Evolutionary conservation across 2,113 vertebrate species (phyloP).

Genomic region (Austrofundulus limnaeus): DNA sequence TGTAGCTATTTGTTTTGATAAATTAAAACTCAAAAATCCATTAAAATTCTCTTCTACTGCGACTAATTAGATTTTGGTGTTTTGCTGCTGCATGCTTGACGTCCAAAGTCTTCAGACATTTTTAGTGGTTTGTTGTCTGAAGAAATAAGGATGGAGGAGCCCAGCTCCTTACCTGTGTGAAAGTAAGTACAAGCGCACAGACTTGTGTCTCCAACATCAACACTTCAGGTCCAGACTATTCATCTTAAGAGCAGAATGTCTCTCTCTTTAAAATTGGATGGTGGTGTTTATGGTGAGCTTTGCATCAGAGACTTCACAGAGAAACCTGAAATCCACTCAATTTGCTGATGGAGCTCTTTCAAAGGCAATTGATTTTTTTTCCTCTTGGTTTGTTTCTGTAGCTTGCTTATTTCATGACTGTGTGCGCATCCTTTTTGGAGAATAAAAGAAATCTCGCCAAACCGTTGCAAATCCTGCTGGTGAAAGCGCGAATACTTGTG

Average conservation of each 20-base stretch:
- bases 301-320: slow-evolving; percentile 51
- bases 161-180: slow-evolving; percentile 32
- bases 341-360: slow-evolving; percentile 65
- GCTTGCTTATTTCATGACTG: slow-evolving; percentile 36
- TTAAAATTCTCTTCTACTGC: not conserved
- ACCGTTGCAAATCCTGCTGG: slow-evolving; percentile 16
- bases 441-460: slow-evolving; percentile 31
- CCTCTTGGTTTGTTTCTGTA: slow-evolving; percentile 47
- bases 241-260: slow-evolving; percentile 54
- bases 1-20: not conserved
- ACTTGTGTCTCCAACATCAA: slow-evolving; percentile 38
- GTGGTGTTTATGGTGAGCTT: slow-evolving; percentile 46
- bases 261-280: slow-evolving; percentile 60
- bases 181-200: slow-evolving; percentile 29
- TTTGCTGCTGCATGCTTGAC: not conserved
- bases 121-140: slow-evolving; percentile 20
- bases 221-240: slow-evolving; percentile 52
- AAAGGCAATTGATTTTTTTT: slow-evolving; percentile 67
- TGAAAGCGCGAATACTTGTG: slow-evolving; percentile 12
- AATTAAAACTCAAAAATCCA: not conserved
- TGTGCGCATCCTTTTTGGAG: slow-evolving; percentile 20
- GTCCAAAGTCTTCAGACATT: slow-evolving; percentile 9
- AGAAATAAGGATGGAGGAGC: slow-evolving; percentile 17
- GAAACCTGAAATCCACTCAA: slow-evolving; percentile 64
- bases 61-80: not conserved